Base-by-base conservation (phyloP, 2,888 invertebrate genomes). In the Parthenolecanium corni region DNA sequence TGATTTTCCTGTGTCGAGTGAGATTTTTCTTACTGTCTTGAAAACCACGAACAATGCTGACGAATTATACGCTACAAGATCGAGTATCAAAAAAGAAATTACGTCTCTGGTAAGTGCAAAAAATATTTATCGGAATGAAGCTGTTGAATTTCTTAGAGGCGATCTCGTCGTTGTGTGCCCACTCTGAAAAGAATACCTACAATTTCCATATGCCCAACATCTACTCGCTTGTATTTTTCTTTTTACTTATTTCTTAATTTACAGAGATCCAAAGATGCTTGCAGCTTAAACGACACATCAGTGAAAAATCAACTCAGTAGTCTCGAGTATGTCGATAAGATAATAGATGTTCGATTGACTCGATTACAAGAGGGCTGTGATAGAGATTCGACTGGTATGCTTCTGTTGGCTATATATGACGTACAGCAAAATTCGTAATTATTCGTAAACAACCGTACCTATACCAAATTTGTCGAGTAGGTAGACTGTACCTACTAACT, bases 301-400 rank as follows among this genome's bases (percentile, higher is more conserved):
- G 84, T 91, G 58, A 89, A 91, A 68, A 90, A 90, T 71, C 90
- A 91, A 72, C 74, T 94, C 49, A 87, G 86, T 63, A 91, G 91
- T 69, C 76, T 94, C 64, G 77, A 84, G 67, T 92, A 87, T 74
- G 81, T 93, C 31, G 80, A 82, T 64, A 84, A 84, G 71, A 80
- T 88, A 23, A 82, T 92, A 65, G 87, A 90, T 70, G 80, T 80
- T 5, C 73, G 79, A 57, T 76, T 81, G 25, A 71, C 76, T 36
- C 73, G 78, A 11, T 74, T 81, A 69, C 74, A 75, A 61, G 73
- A 75, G 46, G 76, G 63, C 18, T 53, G 53, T 12, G 63, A 63
- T 47, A 18, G 63, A 53, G 63, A 63, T 36, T 63, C 63, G 12
- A 63, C 46, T 18, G 57, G 57, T 57, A 46, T 40, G 12, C 40